Conservation (phyloP, 1,140 invertebrate species). For the Papilio polyxenes region DNA sequence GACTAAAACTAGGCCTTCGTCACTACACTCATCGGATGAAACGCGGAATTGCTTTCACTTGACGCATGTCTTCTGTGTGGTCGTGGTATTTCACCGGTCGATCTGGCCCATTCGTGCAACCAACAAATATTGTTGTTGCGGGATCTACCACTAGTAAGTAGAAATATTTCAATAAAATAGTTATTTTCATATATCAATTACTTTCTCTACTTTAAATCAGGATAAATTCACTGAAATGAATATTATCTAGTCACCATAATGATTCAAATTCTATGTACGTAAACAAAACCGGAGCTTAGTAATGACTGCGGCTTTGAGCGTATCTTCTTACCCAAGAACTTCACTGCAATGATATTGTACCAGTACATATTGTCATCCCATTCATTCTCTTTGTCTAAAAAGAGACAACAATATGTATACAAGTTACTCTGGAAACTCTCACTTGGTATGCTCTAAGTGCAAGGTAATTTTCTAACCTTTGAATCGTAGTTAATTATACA, state of each 20-base stretch:
- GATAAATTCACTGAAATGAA: neutral
- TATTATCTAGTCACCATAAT: neutral
- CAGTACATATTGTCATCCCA: neutral
- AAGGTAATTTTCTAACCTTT: neutral
- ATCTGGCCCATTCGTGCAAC: no score
- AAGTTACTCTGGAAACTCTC: neutral
- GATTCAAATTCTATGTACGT: conserved; percentile 1
- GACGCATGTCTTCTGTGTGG: no score
- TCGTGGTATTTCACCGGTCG: no score
- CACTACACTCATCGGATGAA: no score
- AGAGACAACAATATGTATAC: neutral
- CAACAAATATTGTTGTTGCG: no score
- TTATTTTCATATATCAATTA: no score
- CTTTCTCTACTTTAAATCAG: neutral
- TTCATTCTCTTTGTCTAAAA: neutral
- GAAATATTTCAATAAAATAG: no score
- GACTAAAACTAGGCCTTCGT: no score
- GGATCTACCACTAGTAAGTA: no score
- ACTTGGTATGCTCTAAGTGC: neutral
- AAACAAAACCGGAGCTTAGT: neutral
- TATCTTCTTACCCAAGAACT: neutral
- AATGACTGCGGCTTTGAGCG: neutral
- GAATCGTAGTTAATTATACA: neutral
- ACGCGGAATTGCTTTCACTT: no score
- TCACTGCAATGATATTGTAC: no score